phyloP scores from a whole-genome alignment of 2,113 vertebrate species.

The Athene noctua region DNA sequence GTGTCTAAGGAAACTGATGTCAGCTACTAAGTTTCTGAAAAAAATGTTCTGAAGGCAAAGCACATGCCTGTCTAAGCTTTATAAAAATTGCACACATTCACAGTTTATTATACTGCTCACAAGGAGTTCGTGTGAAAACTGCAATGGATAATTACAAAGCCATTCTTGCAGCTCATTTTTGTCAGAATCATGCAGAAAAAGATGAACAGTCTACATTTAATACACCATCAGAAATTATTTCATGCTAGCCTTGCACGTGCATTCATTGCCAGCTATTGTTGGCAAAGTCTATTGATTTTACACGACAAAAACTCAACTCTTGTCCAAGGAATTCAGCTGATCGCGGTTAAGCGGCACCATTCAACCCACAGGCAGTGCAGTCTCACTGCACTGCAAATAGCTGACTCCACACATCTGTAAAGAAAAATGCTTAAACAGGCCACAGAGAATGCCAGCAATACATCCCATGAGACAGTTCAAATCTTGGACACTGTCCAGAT shows the following conservation, averaged over 20 bases:
- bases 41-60: neutral
- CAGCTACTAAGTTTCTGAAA: neutral
- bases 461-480: neutral
- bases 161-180: neutral
- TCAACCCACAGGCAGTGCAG: conserved; percentile 28
- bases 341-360: conserved; percentile 31
- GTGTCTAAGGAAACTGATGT: neutral
- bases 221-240: neutral
- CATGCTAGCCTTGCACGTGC: neutral
- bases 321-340: conserved; percentile 49
- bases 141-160: neutral
- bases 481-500: conserved; percentile 30
- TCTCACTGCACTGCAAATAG: conserved; percentile 15
- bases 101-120: neutral
- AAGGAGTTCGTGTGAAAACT: neutral
- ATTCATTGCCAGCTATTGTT: neutral
- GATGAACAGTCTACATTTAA: neutral
- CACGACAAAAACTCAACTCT: conserved; percentile 16
- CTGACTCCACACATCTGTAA: conserved; percentile 39
- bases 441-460: conserved; percentile 33
- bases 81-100: neutral
- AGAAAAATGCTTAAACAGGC: conserved; percentile 35
- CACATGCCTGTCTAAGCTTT: neutral
- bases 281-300: neutral
- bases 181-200: neutral